Base-by-base conservation (phyloP, 1,140 invertebrate species). In the Drosophila fuyamai region DNA sequence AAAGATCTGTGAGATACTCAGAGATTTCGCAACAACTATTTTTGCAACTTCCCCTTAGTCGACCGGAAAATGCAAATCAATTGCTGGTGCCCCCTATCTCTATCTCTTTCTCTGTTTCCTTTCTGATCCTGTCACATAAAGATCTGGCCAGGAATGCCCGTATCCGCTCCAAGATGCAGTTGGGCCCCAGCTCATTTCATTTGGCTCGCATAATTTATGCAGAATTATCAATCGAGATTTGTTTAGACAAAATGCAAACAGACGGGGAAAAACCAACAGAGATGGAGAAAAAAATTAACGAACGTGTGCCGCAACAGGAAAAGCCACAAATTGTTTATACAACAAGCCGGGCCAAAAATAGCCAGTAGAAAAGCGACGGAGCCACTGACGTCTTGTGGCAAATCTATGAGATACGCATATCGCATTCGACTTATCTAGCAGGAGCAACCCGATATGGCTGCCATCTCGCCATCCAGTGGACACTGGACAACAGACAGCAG, bases 351-450 rank as follows among this genome's bases (percentile, higher is more conserved):
- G 84, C 79, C 83, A 83, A 86, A 86, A 88, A 86, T 89, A 89
- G 80, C 83, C 73, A 68, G 14, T 9, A 14, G 35, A 51, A 53
- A 60, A 47, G 36, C 18, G 29, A 27, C 23, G 16, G 18, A 48
- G n/a, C 48, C 48, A 16, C 48, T 44, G 50, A 72, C 51, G 68
- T 72, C 68, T 72, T 70, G 54, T 72, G 67, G 68, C 68, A 89
- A 84, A 88, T 89, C 84, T 81, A 88, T 88, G 84, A 80, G 84
- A 89, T 89, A 88, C 80, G 83, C 83, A 84, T 88, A 88, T 88
- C 84, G 84, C 84, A 89, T 89, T 89, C 88, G 80, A 89, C 80
- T 89, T 88, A 88, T 88, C 85, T 89, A 60, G 78, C 50, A 61
- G 77, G 50, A 66, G 77, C 66, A 86, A 88, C 84, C 81, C 74